Percentiles rank a stretch among this genome's conserved stretches.
phyloP scores from a whole-genome alignment of 2,888 invertebrate genomes.

The Malthinus seriepunctatus region DNA sequence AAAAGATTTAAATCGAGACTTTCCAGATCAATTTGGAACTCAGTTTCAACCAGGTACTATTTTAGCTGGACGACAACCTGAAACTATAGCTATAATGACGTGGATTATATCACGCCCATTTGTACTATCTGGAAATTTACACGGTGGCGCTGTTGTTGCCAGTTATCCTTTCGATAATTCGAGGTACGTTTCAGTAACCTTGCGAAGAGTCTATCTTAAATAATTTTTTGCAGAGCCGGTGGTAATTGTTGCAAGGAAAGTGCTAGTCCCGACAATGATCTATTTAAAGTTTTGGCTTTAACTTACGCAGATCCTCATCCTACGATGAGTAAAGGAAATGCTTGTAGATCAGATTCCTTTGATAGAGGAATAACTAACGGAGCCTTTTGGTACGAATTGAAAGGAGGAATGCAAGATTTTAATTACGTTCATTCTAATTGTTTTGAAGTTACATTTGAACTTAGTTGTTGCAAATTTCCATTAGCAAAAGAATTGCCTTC shows the following conservation, averaged over 20 bases:
- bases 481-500: conserved; percentile 65
- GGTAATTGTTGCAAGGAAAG: conserved; percentile 74
- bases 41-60: conserved; percentile 54
- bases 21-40: conserved; percentile 81
- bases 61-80: conserved; percentile 73
- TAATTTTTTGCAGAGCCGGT: conserved; percentile 53
- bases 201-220: conserved; percentile 8
- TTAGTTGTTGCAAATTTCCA: conserved; percentile 96
- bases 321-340: conserved; percentile 74
- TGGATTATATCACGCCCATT: conserved; percentile 89
- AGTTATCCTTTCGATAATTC: conserved; percentile 96
- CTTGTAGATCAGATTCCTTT: conserved; percentile 75
- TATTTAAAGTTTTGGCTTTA: conserved; percentile 79
- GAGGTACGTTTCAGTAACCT: conserved; percentile 57
- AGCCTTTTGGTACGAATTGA: conserved; percentile 87
- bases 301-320: conserved; percentile 76
- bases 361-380: conserved; percentile 86
- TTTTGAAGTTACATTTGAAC: conserved; percentile 95
- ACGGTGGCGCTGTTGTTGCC: conserved; percentile 96
- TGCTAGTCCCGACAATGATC: conserved; percentile 76
- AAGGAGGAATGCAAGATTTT: conserved; percentile 98
- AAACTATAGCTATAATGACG: conserved; percentile 84
- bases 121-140: conserved; percentile 91
- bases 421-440: conserved; percentile 95
- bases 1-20: conserved; percentile 88